Base-by-base conservation (phyloP, 2,888 invertebrate genomes). In the Athrips mouffetella region DNA sequence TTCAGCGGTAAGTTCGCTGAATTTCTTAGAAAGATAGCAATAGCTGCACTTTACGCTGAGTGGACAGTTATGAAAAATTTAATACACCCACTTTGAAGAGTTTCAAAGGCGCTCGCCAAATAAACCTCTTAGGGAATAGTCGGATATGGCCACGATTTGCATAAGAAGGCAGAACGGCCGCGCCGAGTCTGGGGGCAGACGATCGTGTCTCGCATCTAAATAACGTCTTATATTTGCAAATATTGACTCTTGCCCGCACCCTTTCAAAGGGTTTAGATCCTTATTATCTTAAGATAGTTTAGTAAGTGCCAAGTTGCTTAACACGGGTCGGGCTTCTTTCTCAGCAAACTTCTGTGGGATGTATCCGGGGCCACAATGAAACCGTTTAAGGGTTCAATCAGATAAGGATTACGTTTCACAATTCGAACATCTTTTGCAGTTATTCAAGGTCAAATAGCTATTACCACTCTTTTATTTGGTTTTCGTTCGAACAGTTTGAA, bases 221-320 rank as follows among this genome's bases (percentile, higher is more conserved):
- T 86, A 83, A 76, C 81, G 81, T 80, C 81, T 86, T 87, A 86
- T 83, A 80, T 84, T 81, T 80, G 81, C 84, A 84, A 87, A 88
- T 85, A 88, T 88, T 87, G 82, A 82, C 86, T 79, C 71, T 75
- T 70, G 67, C 69, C 78, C 77, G 75, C 75, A 82, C 80, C 81
- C 83, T 81, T 79, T 76, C 62, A 71, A 72, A 78, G 76, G 77
- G 78, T 67, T 76, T 70, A 66, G 68, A 79, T 80, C 74, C 75
- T 72, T 77, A 78, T 79, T 79, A 78, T 80, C 80, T 76, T 79
- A 76, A 78, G 75, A 80, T 74, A 76, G 78, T 80, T 80, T 76
- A 79, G 77, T 67, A 67, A 73, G 76, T 73, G 73, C 72, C 69
- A 76, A 76, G 68, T 70, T 74, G 66, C 69, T 70, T 75, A 74